Evolutionary conservation across 2,113 vertebrate genomes (phyloP).

Genomic region (Cynoglossus semilaevis): DNA sequence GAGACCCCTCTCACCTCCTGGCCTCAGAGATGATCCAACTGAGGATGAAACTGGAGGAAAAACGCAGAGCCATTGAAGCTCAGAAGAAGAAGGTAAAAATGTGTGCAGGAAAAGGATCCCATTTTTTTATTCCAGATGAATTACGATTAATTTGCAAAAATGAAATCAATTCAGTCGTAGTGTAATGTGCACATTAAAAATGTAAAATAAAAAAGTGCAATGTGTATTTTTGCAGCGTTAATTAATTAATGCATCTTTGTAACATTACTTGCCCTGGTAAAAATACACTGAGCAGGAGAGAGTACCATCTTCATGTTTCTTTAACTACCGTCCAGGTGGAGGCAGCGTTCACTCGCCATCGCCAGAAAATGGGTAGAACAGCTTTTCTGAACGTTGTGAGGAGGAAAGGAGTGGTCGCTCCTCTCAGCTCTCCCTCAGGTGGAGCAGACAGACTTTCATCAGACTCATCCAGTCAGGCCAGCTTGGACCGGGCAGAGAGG

Average conservation of each 20-base stretch:
- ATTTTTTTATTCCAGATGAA: too few relatives aligned
- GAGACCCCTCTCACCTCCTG: constrained; percentile 88
- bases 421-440: constrained; percentile 78
- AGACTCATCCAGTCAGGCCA: constrained; percentile 35
- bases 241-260: too few relatives aligned
- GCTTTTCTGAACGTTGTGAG: constrained; percentile 95
- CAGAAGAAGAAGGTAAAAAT: constrained; percentile 92
- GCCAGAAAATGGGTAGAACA: constrained; percentile 94
- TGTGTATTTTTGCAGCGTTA: too few relatives aligned
- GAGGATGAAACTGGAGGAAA: constrained; percentile 95
- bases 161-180: too few relatives aligned
- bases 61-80: constrained; percentile 93
- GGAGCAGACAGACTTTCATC: constrained; percentile 70
- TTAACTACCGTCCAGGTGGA: constrained; percentile 78
- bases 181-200: too few relatives aligned
- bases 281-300: too few relatives aligned
- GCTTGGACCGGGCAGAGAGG: constrained; percentile 61
- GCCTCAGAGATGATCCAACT: constrained; percentile 98
- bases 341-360: constrained; percentile 89
- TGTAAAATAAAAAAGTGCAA: not conserved
- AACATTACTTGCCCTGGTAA: too few relatives aligned
- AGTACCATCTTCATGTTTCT: not conserved
- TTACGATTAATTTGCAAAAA: too few relatives aligned
- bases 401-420: constrained; percentile 85
- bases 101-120: too few relatives aligned